Conservation (phyloP, 2,888 invertebrate genomes). For the Caenorhabditis drosophilae region DNA sequence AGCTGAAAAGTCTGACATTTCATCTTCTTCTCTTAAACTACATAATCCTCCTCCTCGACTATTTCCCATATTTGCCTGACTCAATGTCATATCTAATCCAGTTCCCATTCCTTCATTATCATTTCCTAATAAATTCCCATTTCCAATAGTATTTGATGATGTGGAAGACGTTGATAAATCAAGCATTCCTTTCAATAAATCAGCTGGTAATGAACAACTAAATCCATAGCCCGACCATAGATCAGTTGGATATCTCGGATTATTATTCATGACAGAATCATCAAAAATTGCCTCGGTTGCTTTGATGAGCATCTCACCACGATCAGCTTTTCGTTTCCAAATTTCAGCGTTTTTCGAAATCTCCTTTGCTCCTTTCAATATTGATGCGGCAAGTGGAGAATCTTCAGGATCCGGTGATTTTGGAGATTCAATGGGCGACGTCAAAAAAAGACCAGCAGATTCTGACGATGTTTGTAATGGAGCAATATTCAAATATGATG, state of each 20-base stretch:
- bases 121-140: too few species aligned
- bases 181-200: conserved; percentile 54
- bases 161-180: conserved; percentile 27
- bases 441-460: conserved; percentile 16
- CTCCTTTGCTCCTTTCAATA: conserved; percentile 59
- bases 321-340: conserved; percentile 41
- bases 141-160: too few species aligned
- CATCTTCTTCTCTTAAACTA: conserved; percentile 60
- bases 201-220: conserved; percentile 65
- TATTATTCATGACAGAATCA: conserved; percentile 14
- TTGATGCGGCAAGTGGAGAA: conserved; percentile 63
- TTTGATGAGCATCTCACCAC: conserved; percentile 57
- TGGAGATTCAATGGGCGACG: conserved; percentile 22
- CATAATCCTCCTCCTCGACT: conserved; percentile 23
- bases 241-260: conserved; percentile 57
- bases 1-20: conserved; percentile 43
- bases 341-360: conserved; percentile 41
- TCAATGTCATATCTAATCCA: neutral
- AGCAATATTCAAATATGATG: neutral
- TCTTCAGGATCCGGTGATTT: conserved; percentile 60
- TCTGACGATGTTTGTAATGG: neutral
- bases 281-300: conserved; percentile 49
- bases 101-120: neutral
- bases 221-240: conserved; percentile 64
- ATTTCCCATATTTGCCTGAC: neutral